These are phyloP conservation scores for Coelopa frigida DNA, from an alignment of 1,140 invertebrate genomes.

Conservation along the genomic window DNA sequence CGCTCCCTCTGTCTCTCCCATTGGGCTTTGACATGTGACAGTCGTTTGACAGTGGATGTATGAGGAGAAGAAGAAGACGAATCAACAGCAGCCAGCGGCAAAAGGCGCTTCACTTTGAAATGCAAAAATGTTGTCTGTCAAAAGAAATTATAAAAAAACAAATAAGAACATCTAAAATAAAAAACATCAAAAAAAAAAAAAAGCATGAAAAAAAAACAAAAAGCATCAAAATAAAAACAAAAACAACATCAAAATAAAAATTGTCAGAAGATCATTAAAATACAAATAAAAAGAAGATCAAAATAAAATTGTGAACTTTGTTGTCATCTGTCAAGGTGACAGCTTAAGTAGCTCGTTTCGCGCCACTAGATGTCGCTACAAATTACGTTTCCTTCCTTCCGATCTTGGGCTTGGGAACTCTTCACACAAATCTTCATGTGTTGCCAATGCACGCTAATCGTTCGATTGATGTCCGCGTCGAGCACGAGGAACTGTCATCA, in stretches of 20 bases:
- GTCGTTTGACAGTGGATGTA: slow-evolving; percentile 22
- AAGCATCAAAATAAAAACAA: too few species aligned
- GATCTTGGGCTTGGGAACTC: background rate
- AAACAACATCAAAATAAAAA: too few species aligned
- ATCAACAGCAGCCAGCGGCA: slow-evolving; percentile 2
- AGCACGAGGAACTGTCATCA: background rate
- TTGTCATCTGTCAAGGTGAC: slow-evolving; percentile 44
- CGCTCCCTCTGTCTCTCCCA: background rate
- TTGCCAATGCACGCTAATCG: slow-evolving; percentile 1
- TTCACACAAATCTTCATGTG: background rate
- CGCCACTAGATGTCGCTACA: too few species aligned
- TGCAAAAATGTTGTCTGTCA: slow-evolving; percentile 33
- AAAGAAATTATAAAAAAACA: slow-evolving; percentile 7
- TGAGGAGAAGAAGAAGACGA: slow-evolving; percentile 4
- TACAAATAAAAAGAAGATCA: too few species aligned
- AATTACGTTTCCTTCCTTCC: background rate
- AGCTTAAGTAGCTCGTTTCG: slow-evolving; percentile 44
- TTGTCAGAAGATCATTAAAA: too few species aligned
- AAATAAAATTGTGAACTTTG: slow-evolving; percentile 34
- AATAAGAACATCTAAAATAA: too few species aligned
- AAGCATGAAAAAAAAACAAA: too few species aligned
- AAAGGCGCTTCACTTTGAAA: slow-evolving; percentile 8
- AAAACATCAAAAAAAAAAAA: too few species aligned
- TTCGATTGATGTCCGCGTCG: slow-evolving; percentile 4
- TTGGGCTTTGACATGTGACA: slow-evolving; percentile 19